Percentiles rank a stretch among this genome's conserved stretches.
Conservation (phyloP, 2,888 invertebrate species). For the Hirtodrosophila duncani region DNA sequence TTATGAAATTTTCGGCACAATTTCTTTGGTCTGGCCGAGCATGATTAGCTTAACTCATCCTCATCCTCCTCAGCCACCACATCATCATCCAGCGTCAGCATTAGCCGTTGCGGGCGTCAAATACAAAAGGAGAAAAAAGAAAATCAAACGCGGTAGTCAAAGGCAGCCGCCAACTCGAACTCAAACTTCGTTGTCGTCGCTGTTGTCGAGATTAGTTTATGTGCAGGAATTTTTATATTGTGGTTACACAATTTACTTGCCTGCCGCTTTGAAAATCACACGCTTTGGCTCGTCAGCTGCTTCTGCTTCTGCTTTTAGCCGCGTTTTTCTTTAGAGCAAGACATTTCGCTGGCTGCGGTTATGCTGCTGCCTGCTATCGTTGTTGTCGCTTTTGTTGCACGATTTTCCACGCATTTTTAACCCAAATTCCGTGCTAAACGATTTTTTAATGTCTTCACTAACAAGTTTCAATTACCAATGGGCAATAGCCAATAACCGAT, state of each 20-base stretch:
- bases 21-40: constrained; percentile 54
- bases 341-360: neutral
- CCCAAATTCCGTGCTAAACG: constrained; percentile 69
- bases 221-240: constrained; percentile 69
- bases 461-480: constrained; percentile 70
- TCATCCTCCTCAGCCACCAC: constrained; percentile 3
- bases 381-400: constrained; percentile 39
- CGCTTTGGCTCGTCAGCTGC: constrained; percentile 40
- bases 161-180: constrained; percentile 18
- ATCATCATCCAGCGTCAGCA: neutral
- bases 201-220: constrained; percentile 61
- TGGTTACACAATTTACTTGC: constrained; percentile 66
- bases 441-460: constrained; percentile 71
- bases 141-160: constrained; percentile 56
- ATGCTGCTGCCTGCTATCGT: constrained; percentile 9
- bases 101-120: constrained; percentile 30
- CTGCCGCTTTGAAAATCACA: constrained; percentile 44
- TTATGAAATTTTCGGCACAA: constrained; percentile 55
- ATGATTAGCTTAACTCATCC: constrained; percentile 41
- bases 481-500: constrained; percentile 41
- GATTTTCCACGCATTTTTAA: constrained; percentile 73
- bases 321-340: constrained; percentile 6
- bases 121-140: constrained; percentile 11
- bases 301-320: constrained; percentile 15
- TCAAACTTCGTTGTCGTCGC: constrained; percentile 9